A percentile compares a stretch with the other conserved stretches of the same genome.
phyloP scores from a whole-genome alignment of 2,113 vertebrate species.

The Kobus ellipsiprymnus region DNA sequence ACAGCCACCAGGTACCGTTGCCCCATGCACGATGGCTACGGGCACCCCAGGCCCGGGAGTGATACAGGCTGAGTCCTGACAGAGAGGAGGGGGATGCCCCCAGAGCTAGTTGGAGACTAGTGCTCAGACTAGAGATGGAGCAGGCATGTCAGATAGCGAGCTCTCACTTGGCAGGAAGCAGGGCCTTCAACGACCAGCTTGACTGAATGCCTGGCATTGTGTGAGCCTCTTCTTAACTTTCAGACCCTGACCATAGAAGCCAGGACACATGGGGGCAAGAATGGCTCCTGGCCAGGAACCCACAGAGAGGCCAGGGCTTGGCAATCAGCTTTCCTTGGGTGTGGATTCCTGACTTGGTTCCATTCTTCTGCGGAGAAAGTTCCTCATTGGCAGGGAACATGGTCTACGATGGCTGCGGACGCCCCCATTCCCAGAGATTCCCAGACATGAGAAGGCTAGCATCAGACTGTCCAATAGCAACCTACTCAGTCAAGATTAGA shows the following conservation, averaged over 20 bases:
- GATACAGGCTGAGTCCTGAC: background rate
- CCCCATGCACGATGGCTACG: accelerated
- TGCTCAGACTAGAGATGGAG: background rate
- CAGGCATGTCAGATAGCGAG: background rate
- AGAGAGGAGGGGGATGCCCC: background rate
- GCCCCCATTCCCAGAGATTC: background rate
- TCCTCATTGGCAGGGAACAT: background rate
- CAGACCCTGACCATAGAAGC: background rate
- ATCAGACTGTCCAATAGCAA: background rate
- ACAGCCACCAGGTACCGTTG: accelerated
- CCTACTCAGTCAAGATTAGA: background rate
- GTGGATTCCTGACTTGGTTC: background rate
- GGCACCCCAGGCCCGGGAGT: background rate
- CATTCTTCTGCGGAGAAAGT: background rate
- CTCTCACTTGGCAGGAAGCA: background rate
- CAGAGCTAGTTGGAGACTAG: background rate
- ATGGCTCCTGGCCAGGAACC: background rate
- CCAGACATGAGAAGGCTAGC: background rate
- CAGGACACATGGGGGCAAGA: background rate
- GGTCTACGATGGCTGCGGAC: background rate
- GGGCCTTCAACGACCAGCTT: background rate
- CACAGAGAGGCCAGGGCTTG: background rate
- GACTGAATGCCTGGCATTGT: background rate
- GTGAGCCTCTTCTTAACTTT: background rate
- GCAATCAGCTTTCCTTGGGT: background rate